A percentile compares a stretch with the other conserved stretches of the same genome.
Evolutionary conservation across 2,797 vertebrate species (phyloP).

Genomic region (Craterocephalus amniculus): DNA sequence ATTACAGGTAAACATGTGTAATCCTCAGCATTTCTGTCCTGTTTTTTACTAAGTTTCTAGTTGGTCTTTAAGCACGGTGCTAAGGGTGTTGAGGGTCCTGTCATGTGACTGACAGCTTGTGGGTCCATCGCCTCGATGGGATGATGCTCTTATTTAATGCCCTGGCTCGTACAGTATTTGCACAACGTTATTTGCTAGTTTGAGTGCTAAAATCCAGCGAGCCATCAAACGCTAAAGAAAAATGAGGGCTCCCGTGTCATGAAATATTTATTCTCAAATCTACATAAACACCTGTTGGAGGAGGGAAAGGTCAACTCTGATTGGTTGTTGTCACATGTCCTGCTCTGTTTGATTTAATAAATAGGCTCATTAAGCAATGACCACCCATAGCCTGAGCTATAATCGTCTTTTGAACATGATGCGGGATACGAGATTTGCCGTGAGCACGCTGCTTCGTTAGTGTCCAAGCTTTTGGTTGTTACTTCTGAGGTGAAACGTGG

Average conservation of each 20-base stretch:
- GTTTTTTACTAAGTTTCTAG: slow-evolving; percentile 12
- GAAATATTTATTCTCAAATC: too few relatives aligned
- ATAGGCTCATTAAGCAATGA: too few relatives aligned
- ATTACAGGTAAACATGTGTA: neutral
- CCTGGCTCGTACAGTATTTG: too few relatives aligned
- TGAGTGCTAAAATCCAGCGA: too few relatives aligned
- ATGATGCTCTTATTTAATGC: slow-evolving; percentile 75
- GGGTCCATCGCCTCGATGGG: slow-evolving; percentile 58
- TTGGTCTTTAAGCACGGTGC: neutral
- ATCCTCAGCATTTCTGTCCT: neutral
- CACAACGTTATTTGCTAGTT: too few relatives aligned
- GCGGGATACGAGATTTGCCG: slow-evolving; percentile 29
- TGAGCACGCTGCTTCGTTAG: neutral
- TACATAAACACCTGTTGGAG: too few relatives aligned
- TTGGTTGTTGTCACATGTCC: too few relatives aligned
- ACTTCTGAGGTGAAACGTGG: slow-evolving; percentile 6
- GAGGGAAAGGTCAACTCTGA: too few relatives aligned
- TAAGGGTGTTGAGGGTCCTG: slow-evolving; percentile 20
- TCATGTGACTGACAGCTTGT: slow-evolving; percentile 63
- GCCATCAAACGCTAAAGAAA: too few relatives aligned
- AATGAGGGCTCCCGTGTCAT: too few relatives aligned
- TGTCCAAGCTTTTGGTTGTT: neutral
- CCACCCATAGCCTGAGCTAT: slow-evolving; percentile 11
- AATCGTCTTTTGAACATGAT: slow-evolving; percentile 40
- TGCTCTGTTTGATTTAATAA: too few relatives aligned